phyloP scores from a whole-genome alignment of 2,888 invertebrate species.

The Nomada lathburiana region DNA sequence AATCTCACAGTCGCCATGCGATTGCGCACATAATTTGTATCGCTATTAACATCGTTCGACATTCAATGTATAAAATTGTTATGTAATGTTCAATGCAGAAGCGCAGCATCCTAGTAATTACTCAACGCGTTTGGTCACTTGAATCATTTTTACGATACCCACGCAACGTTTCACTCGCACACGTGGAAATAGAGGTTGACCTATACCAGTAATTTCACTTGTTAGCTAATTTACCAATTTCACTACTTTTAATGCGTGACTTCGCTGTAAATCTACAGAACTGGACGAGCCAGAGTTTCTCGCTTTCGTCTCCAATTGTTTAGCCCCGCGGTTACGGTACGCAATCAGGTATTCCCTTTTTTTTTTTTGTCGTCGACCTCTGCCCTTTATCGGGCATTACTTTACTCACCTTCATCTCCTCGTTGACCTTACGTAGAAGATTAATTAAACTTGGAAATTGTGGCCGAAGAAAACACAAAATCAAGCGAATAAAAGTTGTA shows the following conservation, averaged over 20 bases:
- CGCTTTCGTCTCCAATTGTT: conserved; percentile 19
- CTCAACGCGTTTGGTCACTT: conserved; percentile 57
- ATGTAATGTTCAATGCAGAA: conserved; percentile 44
- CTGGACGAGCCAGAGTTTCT: conserved; percentile 22
- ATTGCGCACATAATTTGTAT: conserved; percentile 30
- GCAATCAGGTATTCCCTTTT: background rate
- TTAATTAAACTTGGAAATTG: conserved; percentile 6
- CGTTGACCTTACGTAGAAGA: background rate
- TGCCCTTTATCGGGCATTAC: background rate
- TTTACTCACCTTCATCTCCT: background rate
- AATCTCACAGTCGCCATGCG: background rate
- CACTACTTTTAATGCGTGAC: conserved; percentile 5
- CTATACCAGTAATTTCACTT: conserved; percentile 54
- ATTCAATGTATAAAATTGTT: conserved; percentile 58
- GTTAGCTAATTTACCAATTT: conserved; percentile 60
- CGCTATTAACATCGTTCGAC: conserved; percentile 40
- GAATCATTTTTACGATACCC: conserved; percentile 60
- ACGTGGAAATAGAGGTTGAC: conserved; percentile 45
- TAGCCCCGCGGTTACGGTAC: background rate
- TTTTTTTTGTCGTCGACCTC: background rate
- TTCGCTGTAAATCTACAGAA: conserved; percentile 4
- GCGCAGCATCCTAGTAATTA: conserved; percentile 56
- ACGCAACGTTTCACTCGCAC: conserved; percentile 41
- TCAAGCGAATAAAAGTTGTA: background rate
- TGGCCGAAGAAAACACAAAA: background rate